Evolutionary conservation across 2,888 invertebrate species (phyloP).

Genomic region (Hesperia comma): DNA sequence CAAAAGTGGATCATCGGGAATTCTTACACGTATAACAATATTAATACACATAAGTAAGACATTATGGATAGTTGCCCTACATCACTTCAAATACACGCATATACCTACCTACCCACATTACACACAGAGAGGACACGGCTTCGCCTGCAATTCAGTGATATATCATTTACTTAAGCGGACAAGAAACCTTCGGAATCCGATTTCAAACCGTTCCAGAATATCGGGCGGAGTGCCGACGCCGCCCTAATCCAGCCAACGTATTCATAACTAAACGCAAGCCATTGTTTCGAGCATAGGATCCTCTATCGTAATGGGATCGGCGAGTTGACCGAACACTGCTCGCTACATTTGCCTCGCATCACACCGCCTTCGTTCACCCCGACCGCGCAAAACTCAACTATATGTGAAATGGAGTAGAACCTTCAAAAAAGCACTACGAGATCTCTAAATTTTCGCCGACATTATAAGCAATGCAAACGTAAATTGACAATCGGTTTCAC

Average conservation of each 20-base stretch:
- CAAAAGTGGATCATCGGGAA: too few relatives aligned
- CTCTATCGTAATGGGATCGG: conserved; percentile 37
- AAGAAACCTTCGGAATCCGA: too few relatives aligned
- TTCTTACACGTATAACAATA: too few relatives aligned
- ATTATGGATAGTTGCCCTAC: too few relatives aligned
- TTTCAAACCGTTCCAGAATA: neutral
- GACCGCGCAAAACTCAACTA: neutral
- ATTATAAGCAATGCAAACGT: conserved; percentile 19
- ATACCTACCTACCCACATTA: too few relatives aligned
- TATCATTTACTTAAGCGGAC: too few relatives aligned
- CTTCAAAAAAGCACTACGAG: neutral
- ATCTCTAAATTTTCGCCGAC: conserved; percentile 24
- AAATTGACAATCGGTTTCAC: neutral
- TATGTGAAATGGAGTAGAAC: neutral
- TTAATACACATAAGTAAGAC: too few relatives aligned
- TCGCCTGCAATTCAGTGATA: too few relatives aligned
- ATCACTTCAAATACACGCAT: too few relatives aligned
- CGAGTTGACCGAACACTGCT: conserved; percentile 35
- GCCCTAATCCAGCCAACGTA: conserved; percentile 27
- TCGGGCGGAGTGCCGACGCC: neutral
- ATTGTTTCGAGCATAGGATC: conserved; percentile 28
- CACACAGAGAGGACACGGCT: too few relatives aligned
- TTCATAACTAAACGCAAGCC: conserved; percentile 30
- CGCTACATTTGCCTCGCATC: conserved; percentile 36
- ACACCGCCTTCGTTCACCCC: neutral